phyloP scores from a whole-genome alignment of 2,797 vertebrate genomes.

The Chiloscyllium punctatum region DNA sequence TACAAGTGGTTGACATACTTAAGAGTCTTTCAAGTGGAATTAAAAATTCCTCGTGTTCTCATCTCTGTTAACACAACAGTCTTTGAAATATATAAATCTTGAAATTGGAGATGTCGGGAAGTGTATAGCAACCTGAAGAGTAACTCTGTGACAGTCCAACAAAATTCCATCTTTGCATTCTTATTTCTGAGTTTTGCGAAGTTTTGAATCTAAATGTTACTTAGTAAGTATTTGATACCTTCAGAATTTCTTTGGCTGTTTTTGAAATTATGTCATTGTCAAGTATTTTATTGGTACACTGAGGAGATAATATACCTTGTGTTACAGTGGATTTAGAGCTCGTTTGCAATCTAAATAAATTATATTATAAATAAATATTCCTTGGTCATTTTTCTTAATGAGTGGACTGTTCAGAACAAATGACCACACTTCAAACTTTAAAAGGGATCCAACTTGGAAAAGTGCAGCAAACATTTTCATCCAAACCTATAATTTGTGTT shows the following conservation, averaged over 20 bases:
- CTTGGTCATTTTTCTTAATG: neutral
- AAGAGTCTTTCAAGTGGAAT: neutral
- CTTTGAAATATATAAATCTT: neutral
- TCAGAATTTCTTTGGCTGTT: neutral
- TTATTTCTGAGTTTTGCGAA: neutral
- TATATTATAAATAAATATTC: neutral
- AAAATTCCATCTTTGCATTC: neutral
- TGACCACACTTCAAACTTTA: neutral
- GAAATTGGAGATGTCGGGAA: neutral
- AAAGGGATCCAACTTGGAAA: neutral
- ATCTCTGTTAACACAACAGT: neutral
- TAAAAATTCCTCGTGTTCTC: neutral
- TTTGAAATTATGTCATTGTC: neutral
- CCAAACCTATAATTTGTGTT: neutral
- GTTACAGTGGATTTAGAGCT: neutral
- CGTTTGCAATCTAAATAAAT: neutral
- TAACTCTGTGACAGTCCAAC: neutral
- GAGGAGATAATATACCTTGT: neutral
- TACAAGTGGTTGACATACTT: no score
- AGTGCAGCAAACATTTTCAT: neutral
- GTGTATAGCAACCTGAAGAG: neutral
- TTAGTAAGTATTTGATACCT: neutral
- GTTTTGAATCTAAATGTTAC: neutral
- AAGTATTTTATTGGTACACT: neutral
- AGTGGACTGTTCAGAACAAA: neutral